Conservation (phyloP, 2,113 vertebrate species). For the Trachemys scripta region DNA sequence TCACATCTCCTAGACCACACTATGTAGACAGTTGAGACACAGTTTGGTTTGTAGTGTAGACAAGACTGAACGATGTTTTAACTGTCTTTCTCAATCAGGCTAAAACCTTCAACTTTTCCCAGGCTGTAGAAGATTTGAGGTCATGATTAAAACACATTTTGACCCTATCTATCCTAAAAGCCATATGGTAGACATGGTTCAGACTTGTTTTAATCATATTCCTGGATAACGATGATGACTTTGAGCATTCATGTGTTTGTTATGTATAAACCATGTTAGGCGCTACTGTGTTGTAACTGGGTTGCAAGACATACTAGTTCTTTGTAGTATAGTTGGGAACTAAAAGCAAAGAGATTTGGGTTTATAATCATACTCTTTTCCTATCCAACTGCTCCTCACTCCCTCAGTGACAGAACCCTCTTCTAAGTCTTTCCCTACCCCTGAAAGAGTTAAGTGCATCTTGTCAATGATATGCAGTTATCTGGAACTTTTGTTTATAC, state of each 20-base stretch:
- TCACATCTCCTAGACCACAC: background rate
- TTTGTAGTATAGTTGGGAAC: background rate
- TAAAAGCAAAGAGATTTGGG: background rate
- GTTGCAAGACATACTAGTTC: background rate
- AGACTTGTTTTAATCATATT: background rate
- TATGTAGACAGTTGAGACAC: background rate
- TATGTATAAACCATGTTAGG: background rate
- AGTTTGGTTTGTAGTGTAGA: background rate
- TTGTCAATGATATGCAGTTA: constrained; percentile 59
- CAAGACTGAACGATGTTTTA: background rate
- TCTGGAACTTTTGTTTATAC: constrained; percentile 76
- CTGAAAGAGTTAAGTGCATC: constrained; percentile 73
- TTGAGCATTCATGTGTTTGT: background rate
- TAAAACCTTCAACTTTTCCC: background rate
- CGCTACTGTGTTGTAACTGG: background rate
- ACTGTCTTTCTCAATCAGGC: background rate
- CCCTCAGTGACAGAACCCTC: accelerated
- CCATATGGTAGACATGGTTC: background rate
- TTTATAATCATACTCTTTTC: background rate
- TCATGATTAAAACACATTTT: background rate
- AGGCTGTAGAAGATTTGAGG: background rate
- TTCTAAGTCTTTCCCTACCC: background rate
- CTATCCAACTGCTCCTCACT: background rate
- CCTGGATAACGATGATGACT: background rate
- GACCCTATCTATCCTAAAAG: background rate